Conservation (phyloP, 2,888 invertebrate species). For the Sialis lutaria region DNA sequence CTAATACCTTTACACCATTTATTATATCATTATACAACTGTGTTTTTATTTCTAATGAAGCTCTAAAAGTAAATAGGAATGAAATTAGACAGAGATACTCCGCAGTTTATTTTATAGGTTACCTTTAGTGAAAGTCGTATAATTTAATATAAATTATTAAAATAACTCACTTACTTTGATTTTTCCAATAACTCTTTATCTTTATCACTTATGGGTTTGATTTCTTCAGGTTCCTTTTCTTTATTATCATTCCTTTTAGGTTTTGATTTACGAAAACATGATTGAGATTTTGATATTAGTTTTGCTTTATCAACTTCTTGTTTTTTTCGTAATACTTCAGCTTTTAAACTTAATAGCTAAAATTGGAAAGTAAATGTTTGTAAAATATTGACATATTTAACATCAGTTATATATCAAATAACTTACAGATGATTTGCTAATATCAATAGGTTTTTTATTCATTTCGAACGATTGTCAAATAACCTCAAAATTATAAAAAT, state of each 20-base stretch:
- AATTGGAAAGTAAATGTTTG: conserved; percentile 8
- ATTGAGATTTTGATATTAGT: conserved; percentile 30
- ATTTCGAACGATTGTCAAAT: background rate
- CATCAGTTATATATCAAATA: background rate
- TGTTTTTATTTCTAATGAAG: too few relatives aligned
- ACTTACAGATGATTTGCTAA: conserved; percentile 36
- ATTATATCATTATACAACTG: too few relatives aligned
- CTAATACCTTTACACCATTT: too few relatives aligned
- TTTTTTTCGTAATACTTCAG: conserved; percentile 74
- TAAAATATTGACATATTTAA: background rate
- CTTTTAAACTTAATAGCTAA: conserved; percentile 67
- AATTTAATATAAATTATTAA: conserved; percentile 12
- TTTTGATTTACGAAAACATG: conserved; percentile 28
- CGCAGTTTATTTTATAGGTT: too few relatives aligned
- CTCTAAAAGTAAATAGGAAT: too few relatives aligned
- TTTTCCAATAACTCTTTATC: conserved; percentile 22
- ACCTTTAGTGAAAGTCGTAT: too few relatives aligned
- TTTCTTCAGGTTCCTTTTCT: conserved; percentile 21
- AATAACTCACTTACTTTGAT: conserved; percentile 22
- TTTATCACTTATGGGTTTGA: conserved; percentile 12
- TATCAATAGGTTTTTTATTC: conserved; percentile 15
- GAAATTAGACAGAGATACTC: too few relatives aligned
- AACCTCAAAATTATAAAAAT: too few relatives aligned
- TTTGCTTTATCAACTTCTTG: conserved; percentile 60
- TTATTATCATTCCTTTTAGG: conserved; percentile 19